These are phyloP conservation scores for Pheosia gnoma DNA, from an alignment of 2,888 invertebrate species.

Conservation along the genomic window DNA sequence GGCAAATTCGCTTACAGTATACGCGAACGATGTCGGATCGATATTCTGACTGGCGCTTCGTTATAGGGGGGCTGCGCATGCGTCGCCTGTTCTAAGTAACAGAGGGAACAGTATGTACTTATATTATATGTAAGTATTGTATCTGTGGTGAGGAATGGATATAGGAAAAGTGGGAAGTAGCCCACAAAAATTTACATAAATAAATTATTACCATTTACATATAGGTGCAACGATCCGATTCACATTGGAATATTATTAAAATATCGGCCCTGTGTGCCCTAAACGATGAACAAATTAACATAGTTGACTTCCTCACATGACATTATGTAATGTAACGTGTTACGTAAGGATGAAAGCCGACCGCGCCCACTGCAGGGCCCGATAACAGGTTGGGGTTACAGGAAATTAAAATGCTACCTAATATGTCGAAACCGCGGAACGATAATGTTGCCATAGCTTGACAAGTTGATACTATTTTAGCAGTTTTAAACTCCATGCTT, in stretches of 20 bases:
- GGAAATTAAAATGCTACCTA: conserved; percentile 40
- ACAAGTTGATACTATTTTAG: background rate
- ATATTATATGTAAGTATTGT: too few species aligned
- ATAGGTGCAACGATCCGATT: conserved; percentile 14
- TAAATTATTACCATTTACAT: conserved; percentile 15
- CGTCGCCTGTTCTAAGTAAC: too few species aligned
- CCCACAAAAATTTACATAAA: too few species aligned
- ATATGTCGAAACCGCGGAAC: conserved; percentile 10
- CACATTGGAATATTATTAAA: conserved; percentile 28
- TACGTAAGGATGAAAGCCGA: conserved; percentile 49
- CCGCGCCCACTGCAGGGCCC: conserved; percentile 31
- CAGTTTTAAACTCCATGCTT: too few species aligned
- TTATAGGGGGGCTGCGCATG: too few species aligned
- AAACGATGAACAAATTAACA: conserved; percentile 37
- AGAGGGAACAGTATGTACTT: too few species aligned
- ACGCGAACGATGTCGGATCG: too few species aligned
- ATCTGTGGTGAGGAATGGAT: too few species aligned
- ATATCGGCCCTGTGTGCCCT: conserved; percentile 21
- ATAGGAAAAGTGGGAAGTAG: too few species aligned
- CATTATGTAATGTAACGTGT: conserved; percentile 46
- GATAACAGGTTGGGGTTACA: conserved; percentile 22
- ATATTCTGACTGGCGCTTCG: too few species aligned
- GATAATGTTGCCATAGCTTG: background rate
- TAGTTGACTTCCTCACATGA: conserved; percentile 29
- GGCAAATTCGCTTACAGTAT: too few species aligned